Base-by-base conservation (phyloP, 2,888 invertebrate species). In the Deilephila elpenor region DNA sequence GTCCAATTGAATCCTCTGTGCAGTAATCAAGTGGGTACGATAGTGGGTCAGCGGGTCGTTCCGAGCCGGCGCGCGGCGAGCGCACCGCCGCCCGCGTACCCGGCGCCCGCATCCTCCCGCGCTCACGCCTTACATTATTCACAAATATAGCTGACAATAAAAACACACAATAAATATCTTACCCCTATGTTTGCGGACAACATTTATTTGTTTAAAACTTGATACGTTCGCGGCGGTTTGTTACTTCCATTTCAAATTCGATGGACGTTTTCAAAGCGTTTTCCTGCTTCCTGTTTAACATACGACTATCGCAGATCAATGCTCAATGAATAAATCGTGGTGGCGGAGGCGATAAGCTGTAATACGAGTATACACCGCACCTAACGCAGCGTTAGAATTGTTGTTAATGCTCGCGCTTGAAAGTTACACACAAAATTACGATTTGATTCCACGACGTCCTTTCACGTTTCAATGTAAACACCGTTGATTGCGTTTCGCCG, bases 21-120 rank as follows among this genome's bases (percentile, higher is more conserved):
- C 89, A 88, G 89, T 88, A 91, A 92, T 91, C 88, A 89, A 90
- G 87, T 88, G 86, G 84, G 83, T 80, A 80, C 78, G 81, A 81
- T 85, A 93, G 87, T 93, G 88, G 93, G 94, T 93, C 92, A 93
- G 78, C 86, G 87, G 93, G 93, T 86, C 92, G 89, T 85, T 85
- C 86, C 88, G 86, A 72, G 73, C 78, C 79, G 80, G 75, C 81
- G 83, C 75, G 73, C 82, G 79, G 82, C 82, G 44, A 85, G 84
- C 78, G 79, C 75, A 67, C 56, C 74, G 74, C n/a, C 19, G 34
- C 37, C 60, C 60, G 60, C 64, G 25, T 87, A 86, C 83, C 82
- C 82, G 82, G 82, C 80, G 44, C 83, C 82, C 83, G 82, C 80
- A 83, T 82, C 78, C 80, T 79, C 82, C 76, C 77, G 74, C 76